phyloP scores from a whole-genome alignment of 2,797 vertebrate species.

The Morelia viridis region DNA sequence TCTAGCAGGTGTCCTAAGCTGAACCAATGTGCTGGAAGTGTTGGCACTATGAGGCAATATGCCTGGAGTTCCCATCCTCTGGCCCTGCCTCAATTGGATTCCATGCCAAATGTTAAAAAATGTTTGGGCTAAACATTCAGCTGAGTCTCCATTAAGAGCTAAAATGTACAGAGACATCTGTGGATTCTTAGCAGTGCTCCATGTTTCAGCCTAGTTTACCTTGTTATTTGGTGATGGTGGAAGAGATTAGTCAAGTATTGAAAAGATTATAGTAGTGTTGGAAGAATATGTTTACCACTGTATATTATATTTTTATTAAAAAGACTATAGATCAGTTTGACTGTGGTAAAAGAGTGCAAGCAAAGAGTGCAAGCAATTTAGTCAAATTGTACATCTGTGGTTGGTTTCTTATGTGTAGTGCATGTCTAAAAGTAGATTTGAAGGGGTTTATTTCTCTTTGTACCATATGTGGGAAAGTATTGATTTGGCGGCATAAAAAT shows the following conservation, averaged over 20 bases:
- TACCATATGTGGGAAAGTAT: not conserved
- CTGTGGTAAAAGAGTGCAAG: not conserved
- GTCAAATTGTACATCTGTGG: not conserved
- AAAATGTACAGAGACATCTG: not conserved
- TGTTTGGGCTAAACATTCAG: slow-evolving; percentile 39
- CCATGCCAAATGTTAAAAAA: slow-evolving; percentile 52
- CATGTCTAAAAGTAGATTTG: not conserved
- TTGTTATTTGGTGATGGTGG: not conserved
- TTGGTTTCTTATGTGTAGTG: not conserved
- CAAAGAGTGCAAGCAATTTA: not conserved
- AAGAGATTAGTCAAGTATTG: not conserved
- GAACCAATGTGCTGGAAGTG: slow-evolving; percentile 49
- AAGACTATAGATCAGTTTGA: not conserved
- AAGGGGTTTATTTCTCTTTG: not conserved
- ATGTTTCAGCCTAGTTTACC: not conserved
- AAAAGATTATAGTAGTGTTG: not conserved
- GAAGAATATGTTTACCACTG: not conserved
- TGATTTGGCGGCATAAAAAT: not conserved
- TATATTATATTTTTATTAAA: not conserved
- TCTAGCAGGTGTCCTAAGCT: slow-evolving; percentile 62
- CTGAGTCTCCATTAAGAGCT: not conserved
- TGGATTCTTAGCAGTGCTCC: not conserved
- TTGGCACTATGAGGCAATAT: slow-evolving; percentile 59
- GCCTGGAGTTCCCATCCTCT: slow-evolving; percentile 67
- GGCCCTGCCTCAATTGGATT: slow-evolving; percentile 57